Conservation (phyloP, 1,140 invertebrate species). For the Drosophila nigromelanica region DNA sequence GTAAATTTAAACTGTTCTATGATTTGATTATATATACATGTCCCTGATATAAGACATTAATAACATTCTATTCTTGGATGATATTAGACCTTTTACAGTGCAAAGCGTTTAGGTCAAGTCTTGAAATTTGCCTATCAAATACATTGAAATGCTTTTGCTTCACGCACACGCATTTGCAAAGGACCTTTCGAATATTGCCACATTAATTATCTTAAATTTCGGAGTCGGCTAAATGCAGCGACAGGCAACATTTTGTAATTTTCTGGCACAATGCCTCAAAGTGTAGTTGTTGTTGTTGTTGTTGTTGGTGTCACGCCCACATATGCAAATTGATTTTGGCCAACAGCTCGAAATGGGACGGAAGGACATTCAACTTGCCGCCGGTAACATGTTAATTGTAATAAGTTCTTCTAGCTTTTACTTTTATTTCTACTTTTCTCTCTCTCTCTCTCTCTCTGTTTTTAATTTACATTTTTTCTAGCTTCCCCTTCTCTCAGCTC, state of each 20-base stretch:
- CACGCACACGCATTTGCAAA: background rate
- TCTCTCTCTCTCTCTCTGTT: no score
- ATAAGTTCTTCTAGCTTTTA: background rate
- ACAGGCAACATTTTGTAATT: constrained; percentile 59
- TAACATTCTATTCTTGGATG: background rate
- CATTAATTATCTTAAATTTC: constrained; percentile 54
- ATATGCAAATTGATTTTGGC: constrained; percentile 68
- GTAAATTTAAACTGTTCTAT: no score
- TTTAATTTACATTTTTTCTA: no score
- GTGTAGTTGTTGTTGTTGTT: constrained; percentile 43
- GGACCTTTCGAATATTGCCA: constrained; percentile 31
- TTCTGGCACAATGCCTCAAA: constrained; percentile 40
- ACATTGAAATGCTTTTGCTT: constrained; percentile 21
- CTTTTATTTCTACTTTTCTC: background rate
- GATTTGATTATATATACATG: background rate
- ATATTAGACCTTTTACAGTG: background rate
- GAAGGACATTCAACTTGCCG: constrained; percentile 64
- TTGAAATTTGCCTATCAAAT: constrained; percentile 3
- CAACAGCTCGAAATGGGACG: background rate
- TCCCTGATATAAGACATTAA: background rate
- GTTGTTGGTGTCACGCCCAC: constrained; percentile 55
- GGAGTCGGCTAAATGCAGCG: constrained; percentile 31
- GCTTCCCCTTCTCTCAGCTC: constrained; percentile 20
- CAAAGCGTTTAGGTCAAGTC: background rate
- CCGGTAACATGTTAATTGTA: constrained; percentile 20